Evolutionary conservation across 2,113 vertebrate species (phyloP).

Genomic region (Meles meles): DNA sequence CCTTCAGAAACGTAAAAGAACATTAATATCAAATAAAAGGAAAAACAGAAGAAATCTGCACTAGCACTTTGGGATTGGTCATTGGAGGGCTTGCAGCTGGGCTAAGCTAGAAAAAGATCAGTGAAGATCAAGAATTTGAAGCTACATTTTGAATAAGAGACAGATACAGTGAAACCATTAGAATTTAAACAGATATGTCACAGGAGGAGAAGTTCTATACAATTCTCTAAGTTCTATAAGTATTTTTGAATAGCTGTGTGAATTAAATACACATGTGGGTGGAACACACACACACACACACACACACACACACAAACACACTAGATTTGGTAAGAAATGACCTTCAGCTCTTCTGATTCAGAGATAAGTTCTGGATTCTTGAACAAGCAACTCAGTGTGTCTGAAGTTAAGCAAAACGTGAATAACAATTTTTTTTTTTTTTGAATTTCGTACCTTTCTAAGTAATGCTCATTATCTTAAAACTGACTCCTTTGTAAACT

Average conservation of each 20-base stretch:
- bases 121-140: background rate
- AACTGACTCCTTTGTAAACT: background rate
- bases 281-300: background rate
- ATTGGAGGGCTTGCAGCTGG: background rate
- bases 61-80: background rate
- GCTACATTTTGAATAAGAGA: background rate
- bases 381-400: background rate
- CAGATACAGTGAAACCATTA: background rate
- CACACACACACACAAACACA: background rate
- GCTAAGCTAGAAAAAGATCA: background rate
- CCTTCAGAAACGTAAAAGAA: slow-evolving; percentile 5
- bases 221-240: background rate
- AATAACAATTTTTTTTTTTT: background rate
- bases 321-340: background rate
- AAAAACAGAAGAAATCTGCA: slow-evolving; percentile 8
- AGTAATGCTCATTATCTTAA: background rate
- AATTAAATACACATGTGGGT: background rate
- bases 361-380: background rate
- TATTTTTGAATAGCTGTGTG: background rate
- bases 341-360: slow-evolving; percentile 24
- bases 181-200: background rate
- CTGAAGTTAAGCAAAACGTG: background rate
- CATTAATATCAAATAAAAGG: background rate
- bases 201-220: background rate
- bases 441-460: background rate